Conservation (phyloP, 2,797 vertebrate species). For the Neomorphus geoffroyi region DNA sequence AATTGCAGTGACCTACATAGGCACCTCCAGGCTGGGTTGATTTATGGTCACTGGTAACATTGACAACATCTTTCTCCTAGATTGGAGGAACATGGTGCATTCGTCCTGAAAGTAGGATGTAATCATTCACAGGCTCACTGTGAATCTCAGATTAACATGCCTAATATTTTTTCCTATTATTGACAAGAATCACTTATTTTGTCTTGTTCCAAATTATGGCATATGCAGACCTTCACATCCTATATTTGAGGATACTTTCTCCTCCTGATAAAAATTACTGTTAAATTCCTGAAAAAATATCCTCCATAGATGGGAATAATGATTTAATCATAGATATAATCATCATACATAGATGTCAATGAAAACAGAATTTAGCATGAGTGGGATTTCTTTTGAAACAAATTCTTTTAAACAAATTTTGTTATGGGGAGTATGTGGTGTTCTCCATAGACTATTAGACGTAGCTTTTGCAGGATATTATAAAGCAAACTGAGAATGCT, state of each 20-base stretch:
- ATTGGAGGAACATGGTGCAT: not conserved
- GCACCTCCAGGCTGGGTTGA: not conserved
- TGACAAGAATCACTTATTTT: not conserved
- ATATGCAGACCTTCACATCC: not conserved
- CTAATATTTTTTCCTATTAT: not conserved
- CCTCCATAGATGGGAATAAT: not conserved
- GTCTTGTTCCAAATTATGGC: not conserved
- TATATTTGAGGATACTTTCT: not conserved
- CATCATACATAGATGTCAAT: not conserved
- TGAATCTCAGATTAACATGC: not conserved
- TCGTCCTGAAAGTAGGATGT: not conserved
- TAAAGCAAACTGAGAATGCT: not conserved
- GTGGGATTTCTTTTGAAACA: not conserved
- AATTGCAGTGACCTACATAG: not conserved
- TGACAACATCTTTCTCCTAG: not conserved
- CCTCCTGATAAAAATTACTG: not conserved
- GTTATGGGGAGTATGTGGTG: not conserved
- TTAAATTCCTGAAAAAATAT: not conserved
- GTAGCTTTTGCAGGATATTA: not conserved
- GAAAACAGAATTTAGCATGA: not conserved
- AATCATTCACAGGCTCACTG: not conserved
- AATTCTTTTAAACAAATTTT: not conserved
- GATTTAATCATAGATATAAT: not conserved
- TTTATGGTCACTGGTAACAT: not conserved
- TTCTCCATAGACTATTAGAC: not conserved